Evolutionary conservation across 2,113 vertebrate species (phyloP).

Genomic region (Peromyscus polionotus): DNA sequence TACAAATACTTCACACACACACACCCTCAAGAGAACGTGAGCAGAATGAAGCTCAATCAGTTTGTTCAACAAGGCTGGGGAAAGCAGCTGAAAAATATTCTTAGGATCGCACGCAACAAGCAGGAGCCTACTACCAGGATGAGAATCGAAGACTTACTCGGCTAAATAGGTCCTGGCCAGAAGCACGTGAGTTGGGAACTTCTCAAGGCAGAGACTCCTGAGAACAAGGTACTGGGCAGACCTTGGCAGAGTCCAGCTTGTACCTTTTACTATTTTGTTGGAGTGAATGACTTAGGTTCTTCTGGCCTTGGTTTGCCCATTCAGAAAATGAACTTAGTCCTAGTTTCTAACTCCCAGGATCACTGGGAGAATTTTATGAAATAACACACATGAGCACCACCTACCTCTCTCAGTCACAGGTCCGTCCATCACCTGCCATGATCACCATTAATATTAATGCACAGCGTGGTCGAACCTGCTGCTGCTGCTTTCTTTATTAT

Average conservation of each 20-base stretch:
- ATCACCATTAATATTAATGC: neutral
- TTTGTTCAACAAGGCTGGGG: slow-evolving; percentile 13
- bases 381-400: neutral
- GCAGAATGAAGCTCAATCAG: slow-evolving; percentile 51
- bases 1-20: slow-evolving; percentile 37
- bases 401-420: neutral
- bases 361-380: neutral
- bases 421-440: neutral
- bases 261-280: neutral
- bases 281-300: neutral
- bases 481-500: neutral
- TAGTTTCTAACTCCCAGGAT: neutral
- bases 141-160: neutral
- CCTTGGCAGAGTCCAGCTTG: neutral
- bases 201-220: neutral
- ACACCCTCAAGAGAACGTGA: slow-evolving; percentile 35
- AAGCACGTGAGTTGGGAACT: neutral
- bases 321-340: neutral
- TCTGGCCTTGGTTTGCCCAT: slow-evolving; percentile 5
- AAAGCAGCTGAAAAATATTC: neutral
- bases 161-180: neutral
- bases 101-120: neutral
- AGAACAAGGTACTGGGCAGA: neutral
- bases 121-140: neutral
- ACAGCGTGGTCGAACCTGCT: neutral